These are phyloP conservation scores for Hypothenemus hampei DNA, from an alignment of 1,140 invertebrate species.

Conservation along the genomic window DNA sequence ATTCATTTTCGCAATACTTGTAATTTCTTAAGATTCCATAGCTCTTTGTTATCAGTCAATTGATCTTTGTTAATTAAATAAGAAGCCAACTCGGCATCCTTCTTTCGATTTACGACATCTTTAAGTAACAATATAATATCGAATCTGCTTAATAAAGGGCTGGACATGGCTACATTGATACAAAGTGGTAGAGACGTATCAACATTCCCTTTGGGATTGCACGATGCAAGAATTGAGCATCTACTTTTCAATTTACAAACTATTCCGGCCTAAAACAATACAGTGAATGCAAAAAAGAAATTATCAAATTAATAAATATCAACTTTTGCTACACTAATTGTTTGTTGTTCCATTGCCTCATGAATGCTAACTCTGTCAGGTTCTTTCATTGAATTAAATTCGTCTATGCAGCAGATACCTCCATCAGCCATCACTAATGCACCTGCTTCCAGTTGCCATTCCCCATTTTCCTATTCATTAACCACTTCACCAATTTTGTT, in stretches of 20 bases:
- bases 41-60: no score
- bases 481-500: no score
- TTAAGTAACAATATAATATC: conserved; percentile 79
- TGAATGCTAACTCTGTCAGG: conserved; percentile 80
- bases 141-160: conserved; percentile 84
- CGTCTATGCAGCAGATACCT: conserved; percentile 90
- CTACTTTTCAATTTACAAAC: conserved; percentile 81
- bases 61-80: conserved; percentile 50
- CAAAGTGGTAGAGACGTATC: conserved; percentile 59
- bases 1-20: conserved; percentile 46
- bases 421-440: conserved; percentile 79
- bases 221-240: conserved; percentile 80
- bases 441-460: conserved; percentile 85
- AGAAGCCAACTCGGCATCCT: conserved; percentile 70
- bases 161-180: conserved; percentile 76
- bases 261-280: conserved; percentile 72
- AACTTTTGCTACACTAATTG: conserved; percentile 80
- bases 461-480: conserved; percentile 64
- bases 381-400: conserved; percentile 77
- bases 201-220: conserved; percentile 78
- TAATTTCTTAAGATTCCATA: conserved; percentile 50
- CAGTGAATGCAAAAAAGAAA: conserved; percentile 28
- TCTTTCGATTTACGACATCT: conserved; percentile 71
- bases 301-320: conserved; percentile 24
- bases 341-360: conserved; percentile 95